Conservation (phyloP, 53 echinoderm and acorn worm species). For the Zoroaster sp. region DNA sequence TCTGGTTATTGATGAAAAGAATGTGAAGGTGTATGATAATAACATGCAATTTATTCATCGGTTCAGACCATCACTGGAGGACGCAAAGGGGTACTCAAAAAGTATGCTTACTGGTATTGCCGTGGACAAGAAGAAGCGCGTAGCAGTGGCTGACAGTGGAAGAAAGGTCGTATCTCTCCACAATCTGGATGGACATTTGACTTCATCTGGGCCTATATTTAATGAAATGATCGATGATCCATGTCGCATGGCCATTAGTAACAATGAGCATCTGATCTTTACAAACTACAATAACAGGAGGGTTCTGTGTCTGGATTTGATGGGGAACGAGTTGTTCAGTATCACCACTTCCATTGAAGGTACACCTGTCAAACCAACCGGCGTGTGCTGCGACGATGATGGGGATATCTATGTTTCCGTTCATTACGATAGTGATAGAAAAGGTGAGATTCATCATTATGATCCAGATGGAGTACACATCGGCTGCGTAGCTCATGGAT, state of each 20-base stretch:
- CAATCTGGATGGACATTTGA: constrained; percentile 7
- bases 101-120: not conserved
- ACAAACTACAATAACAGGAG: not conserved
- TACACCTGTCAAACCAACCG: too few relatives aligned
- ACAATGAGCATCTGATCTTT: not conserved
- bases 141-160: not conserved
- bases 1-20: constrained; percentile 8
- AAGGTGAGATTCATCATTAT: too few relatives aligned
- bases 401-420: too few relatives aligned
- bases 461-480: too few relatives aligned
- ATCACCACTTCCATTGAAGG: too few relatives aligned
- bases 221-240: not conserved
- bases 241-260: not conserved
- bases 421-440: too few relatives aligned
- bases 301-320: not conserved
- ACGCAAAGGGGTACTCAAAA: not conserved
- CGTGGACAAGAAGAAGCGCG: not conserved
- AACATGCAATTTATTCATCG: not conserved
- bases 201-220: not conserved
- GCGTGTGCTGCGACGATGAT: too few relatives aligned
- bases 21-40: constrained; percentile 6
- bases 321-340: too few relatives aligned
- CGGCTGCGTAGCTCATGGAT: too few relatives aligned
- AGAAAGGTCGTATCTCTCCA: constrained; percentile 22
- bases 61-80: not conserved